phyloP scores from a whole-genome alignment of 2,888 invertebrate species.

The Capitulum mitella region DNA sequence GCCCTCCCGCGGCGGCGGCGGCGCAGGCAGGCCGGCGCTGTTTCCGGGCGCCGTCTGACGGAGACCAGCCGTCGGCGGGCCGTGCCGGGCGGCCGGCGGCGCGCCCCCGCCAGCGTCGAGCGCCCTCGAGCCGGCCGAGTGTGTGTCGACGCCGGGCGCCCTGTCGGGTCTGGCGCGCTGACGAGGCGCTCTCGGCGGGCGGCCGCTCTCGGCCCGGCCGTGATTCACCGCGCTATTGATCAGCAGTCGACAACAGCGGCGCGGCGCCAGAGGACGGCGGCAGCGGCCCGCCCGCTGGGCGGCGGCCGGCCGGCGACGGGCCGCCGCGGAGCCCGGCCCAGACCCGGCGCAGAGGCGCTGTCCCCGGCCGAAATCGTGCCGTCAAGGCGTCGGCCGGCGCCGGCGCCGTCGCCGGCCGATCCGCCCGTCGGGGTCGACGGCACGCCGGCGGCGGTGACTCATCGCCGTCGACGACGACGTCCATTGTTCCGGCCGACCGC shows the following conservation, averaged over 20 bases:
- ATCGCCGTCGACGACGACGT: too few relatives aligned
- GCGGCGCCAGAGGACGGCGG: neutral
- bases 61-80: neutral
- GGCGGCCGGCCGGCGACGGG: neutral
- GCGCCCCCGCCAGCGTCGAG: neutral
- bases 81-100: neutral
- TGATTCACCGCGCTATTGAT: conserved; percentile 10
- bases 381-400: too few relatives aligned
- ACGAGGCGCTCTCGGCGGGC: neutral
- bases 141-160: neutral
- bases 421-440: too few relatives aligned
- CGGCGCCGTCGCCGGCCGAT: too few relatives aligned
- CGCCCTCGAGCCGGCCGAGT: neutral
- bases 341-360: too few relatives aligned
- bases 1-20: too few relatives aligned
- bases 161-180: too few relatives aligned
- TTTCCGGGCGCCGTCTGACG: neutral
- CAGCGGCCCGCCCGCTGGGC: neutral
- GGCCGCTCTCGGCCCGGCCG: neutral
- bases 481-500: too few relatives aligned
- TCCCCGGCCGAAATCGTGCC: too few relatives aligned
- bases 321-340: neutral
- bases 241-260: neutral
- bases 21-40: too few relatives aligned
- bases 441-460: too few relatives aligned